phyloP scores from a whole-genome alignment of 1,140 invertebrate species.

The Lepidurus couesii region DNA sequence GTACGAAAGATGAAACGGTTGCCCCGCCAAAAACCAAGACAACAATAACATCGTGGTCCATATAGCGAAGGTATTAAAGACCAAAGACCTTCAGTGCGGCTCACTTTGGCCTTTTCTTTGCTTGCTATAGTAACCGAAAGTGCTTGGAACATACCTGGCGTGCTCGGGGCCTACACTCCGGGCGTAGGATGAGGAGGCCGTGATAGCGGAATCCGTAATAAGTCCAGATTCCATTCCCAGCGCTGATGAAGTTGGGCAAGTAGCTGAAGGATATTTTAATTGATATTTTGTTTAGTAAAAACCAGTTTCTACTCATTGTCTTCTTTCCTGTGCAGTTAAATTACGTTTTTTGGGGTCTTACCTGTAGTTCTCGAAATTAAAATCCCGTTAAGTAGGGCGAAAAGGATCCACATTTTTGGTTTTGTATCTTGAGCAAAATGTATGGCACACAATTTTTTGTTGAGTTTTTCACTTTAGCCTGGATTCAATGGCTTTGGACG shows the following conservation, averaged over 20 bases:
- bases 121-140: neutral
- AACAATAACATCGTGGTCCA: neutral
- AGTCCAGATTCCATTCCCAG: slow-evolving; percentile 58
- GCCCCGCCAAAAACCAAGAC: neutral
- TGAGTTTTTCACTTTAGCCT: neutral
- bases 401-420: neutral
- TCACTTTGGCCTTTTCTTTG: neutral
- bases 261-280: slow-evolving; percentile 1
- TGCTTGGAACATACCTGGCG: slow-evolving; percentile 50
- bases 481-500: neutral
- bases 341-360: neutral
- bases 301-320: neutral
- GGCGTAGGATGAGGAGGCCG: slow-evolving; percentile 55
- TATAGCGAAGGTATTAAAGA: neutral
- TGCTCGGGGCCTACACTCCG: slow-evolving; percentile 55
- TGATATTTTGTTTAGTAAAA: neutral
- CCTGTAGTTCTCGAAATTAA: neutral
- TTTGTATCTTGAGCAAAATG: neutral
- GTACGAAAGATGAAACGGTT: neutral
- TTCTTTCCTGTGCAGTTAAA: neutral
- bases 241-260: slow-evolving; percentile 37
- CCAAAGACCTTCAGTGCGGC: neutral
- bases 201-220: slow-evolving; percentile 55
- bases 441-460: neutral
- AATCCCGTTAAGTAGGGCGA: neutral